A percentile compares a stretch with the other conserved stretches of the same genome.
phyloP scores from a whole-genome alignment of 2,113 vertebrate species.

The Glareola pratincola region DNA sequence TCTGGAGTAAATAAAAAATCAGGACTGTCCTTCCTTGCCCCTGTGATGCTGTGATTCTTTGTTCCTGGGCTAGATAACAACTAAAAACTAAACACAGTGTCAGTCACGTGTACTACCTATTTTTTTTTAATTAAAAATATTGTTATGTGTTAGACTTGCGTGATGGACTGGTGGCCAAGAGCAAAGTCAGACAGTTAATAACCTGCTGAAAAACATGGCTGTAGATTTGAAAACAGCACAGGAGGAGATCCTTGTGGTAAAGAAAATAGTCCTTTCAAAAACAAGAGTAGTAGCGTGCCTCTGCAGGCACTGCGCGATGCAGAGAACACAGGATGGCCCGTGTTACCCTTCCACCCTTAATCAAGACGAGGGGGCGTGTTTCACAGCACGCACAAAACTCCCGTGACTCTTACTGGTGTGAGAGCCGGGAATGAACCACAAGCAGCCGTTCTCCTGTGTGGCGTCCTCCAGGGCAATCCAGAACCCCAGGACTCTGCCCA shows the following conservation, averaged over 20 bases:
- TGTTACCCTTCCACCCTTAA: neutral
- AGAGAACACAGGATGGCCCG: accelerated
- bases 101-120: neutral
- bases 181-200: neutral
- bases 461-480: constrained; percentile 94
- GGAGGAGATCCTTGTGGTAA: neutral
- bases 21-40: neutral
- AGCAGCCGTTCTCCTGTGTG: constrained; percentile 84
- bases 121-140: neutral
- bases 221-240: neutral
- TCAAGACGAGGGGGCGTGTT: accelerated
- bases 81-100: neutral
- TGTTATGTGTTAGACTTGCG: neutral
- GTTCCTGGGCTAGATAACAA: neutral
- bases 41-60: neutral
- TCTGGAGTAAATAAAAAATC: neutral
- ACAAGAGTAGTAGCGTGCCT: accelerated
- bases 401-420: constrained; percentile 80
- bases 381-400: neutral
- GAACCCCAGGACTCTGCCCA: constrained; percentile 86
- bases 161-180: neutral
- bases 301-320: neutral
- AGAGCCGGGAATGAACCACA: constrained; percentile 95
- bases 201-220: neutral
- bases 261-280: neutral